A percentile compares a stretch with the other conserved stretches of the same genome.
Evolutionary conservation across 2,797 vertebrate genomes (phyloP).

Genomic region (Halcyon badia): DNA sequence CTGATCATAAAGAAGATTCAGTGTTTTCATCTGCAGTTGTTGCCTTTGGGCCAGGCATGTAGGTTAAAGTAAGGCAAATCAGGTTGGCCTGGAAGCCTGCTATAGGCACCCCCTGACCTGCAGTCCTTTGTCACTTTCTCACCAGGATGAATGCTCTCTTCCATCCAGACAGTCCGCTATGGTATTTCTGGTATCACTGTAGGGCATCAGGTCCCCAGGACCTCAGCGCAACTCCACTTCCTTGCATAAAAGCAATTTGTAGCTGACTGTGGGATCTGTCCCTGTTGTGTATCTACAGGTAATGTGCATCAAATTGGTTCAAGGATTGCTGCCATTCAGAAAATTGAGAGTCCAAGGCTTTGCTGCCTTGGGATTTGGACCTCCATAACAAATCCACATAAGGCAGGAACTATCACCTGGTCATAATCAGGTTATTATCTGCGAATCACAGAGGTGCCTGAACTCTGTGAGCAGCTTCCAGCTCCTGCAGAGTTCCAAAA

Average conservation of each 20-base stretch:
- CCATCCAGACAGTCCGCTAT: neutral
- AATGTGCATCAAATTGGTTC: neutral
- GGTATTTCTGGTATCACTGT: neutral
- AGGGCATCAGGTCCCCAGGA: neutral
- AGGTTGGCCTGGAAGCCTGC: constrained; percentile 18
- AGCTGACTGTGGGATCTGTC: neutral
- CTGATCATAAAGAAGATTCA: neutral
- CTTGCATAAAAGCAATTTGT: neutral
- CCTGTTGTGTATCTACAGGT: neutral
- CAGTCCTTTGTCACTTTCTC: neutral
- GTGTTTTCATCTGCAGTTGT: constrained; percentile 17
- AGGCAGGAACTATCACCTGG: neutral
- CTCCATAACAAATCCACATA: neutral
- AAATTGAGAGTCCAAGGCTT: neutral
- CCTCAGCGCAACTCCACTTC: neutral
- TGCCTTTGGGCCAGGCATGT: neutral
- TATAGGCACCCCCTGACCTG: neutral
- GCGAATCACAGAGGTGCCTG: neutral
- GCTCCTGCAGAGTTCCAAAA: neutral
- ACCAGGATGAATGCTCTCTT: neutral
- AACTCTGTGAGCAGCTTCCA: neutral
- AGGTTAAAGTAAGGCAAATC: constrained; percentile 11
- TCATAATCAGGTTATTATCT: neutral
- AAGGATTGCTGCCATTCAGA: neutral
- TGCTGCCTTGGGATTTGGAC: neutral